Base-by-base conservation (phyloP, 1,140 invertebrate species). In the Triops cancriformis region DNA sequence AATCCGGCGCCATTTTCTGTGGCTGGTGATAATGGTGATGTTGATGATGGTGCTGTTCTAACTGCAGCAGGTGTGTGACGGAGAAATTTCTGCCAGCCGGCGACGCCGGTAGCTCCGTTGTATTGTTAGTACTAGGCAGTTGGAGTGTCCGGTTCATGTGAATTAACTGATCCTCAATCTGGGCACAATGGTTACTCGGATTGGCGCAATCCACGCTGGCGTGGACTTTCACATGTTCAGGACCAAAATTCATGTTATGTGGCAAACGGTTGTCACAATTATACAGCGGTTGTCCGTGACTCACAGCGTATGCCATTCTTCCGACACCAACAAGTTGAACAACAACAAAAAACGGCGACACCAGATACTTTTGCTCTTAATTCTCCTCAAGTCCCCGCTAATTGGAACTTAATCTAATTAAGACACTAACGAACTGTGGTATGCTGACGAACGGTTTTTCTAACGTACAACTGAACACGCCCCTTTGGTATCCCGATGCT, bases 1-100 rank as follows among this genome's bases (percentile, higher is more conserved):
- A 75, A 31, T 78, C 77, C 4, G 26, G 10, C 64, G 37, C 11
- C 6, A 28, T 31, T 18, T 1, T 77, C 26, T 26, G 26, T 27
- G 43, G 45, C 78, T 41, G 72, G 12, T 79, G 31, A 41, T 42
- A 64, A 42, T 43, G 79, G 23, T 73, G 64, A 23, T 72, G 37
- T 37, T 37, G 31, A 7, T 37, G 2, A 37, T 37, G 37, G 18
- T 45, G 27, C 4, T 78, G 75, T 45, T 82, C 81, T 27, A 82
- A 76, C 72, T 83, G 80, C 43, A 83, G 79, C 28, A 83, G 77
- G 12, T 81, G 81, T 23, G 80, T 83, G 26, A 83, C 83, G 12
- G 83, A 82, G 80, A 83, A 83, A 28, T 81, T 77, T 26, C 80
- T 79, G 51, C 51, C 51, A 6, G 51, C 23, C 10, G 51, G 51